These are phyloP conservation scores for Semicossyphus pulcher DNA, from an alignment of 2,113 vertebrate species.

Conservation along the genomic window DNA sequence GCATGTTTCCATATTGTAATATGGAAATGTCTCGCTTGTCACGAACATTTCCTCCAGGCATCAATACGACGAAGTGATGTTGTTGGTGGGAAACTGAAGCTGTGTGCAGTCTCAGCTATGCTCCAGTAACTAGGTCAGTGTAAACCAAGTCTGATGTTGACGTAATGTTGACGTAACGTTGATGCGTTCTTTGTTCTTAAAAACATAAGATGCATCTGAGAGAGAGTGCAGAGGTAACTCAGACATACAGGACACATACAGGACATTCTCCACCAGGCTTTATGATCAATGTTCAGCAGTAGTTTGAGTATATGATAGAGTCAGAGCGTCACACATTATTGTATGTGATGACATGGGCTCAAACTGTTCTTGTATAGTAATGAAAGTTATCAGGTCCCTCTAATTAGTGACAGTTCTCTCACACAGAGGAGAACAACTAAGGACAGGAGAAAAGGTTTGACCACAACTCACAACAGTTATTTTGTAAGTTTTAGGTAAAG, in stretches of 20 bases:
- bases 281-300: too few relatives aligned
- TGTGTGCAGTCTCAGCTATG: constrained; percentile 17
- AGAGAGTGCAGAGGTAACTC: background rate
- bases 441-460: too few relatives aligned
- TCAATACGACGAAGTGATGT: background rate
- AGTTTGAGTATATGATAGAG: background rate
- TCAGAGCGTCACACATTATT: too few relatives aligned
- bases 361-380: too few relatives aligned
- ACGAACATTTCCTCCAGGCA: constrained; percentile 1
- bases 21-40: background rate
- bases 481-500: too few relatives aligned
- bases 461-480: too few relatives aligned
- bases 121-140: constrained; percentile 33
- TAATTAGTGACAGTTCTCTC: too few relatives aligned
- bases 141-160: constrained; percentile 19
- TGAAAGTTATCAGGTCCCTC: too few relatives aligned
- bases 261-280: background rate
- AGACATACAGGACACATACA: background rate
- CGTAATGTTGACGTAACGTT: background rate
- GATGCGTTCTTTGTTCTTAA: background rate
- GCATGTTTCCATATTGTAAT: background rate
- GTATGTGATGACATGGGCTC: too few relatives aligned
- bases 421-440: too few relatives aligned
- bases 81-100: constrained; percentile 16
- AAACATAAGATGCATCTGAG: background rate